These are phyloP conservation scores for Oreortyx pictus DNA, from an alignment of 2,797 vertebrate species.

Conservation along the genomic window DNA sequence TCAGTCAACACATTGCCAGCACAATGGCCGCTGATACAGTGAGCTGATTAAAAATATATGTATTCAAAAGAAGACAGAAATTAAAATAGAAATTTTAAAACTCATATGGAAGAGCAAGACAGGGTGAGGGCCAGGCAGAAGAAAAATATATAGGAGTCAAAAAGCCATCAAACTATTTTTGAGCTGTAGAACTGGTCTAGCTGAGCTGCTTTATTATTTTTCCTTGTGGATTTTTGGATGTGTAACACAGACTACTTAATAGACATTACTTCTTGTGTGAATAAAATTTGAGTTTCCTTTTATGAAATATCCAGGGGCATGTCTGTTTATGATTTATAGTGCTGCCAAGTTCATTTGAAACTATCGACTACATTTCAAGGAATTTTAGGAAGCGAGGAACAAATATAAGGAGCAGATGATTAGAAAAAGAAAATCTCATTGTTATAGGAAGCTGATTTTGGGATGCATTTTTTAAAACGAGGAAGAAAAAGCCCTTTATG, in stretches of 20 bases:
- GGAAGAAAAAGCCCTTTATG: background rate
- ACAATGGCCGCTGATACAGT: background rate
- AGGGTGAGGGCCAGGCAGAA: background rate
- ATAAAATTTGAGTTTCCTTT: background rate
- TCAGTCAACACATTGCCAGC: slow-evolving; percentile 28
- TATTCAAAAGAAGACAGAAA: background rate
- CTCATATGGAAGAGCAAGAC: background rate
- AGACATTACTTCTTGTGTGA: background rate
- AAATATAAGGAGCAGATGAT: background rate
- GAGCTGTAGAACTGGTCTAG: background rate
- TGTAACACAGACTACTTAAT: background rate
- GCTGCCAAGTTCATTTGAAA: background rate
- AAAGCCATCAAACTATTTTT: background rate
- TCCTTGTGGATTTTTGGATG: background rate
- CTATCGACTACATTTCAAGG: background rate
- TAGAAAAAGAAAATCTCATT: background rate
- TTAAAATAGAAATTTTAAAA: background rate
- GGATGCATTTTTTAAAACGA: background rate
- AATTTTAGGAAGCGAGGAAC: background rate
- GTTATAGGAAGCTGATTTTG: background rate
- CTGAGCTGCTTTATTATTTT: background rate
- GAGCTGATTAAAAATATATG: background rate
- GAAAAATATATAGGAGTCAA: background rate
- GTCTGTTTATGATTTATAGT: background rate
- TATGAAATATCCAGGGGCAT: background rate